Evolutionary conservation across 2,888 invertebrate genomes (phyloP), one percentile per base, ranked within the genome.

Genomic region (Rhimphoctona megacephalus): DNA sequence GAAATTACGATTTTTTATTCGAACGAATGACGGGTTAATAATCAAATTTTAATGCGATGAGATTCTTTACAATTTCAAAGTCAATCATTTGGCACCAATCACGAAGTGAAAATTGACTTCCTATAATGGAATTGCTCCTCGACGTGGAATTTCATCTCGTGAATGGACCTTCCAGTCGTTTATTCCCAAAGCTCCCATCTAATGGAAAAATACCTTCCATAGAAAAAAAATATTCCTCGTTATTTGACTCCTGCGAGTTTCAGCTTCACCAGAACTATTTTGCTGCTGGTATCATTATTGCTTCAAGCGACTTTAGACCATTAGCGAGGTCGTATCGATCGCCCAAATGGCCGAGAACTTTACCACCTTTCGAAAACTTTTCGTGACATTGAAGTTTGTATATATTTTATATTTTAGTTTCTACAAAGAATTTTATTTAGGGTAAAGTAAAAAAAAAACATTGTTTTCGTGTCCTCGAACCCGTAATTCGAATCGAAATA

Each of bases 301-400:
- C 8, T 25, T 25, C 17, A 30, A 14, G 11, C n/a, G 30, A 61
- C 61, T 61, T 61, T 61, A 36, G 49, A 25, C 61, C 11, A 57
- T 72, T 54, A 66, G 43, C 76, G 77, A 77, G 81, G 57, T 85
- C 70, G 54, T 77, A 86, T 86, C 86, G 83, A 86, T 86, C 77
- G 77, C 33, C 22, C 81, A 33, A 30, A 49, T 57, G 57, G 14
- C 67, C 80, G 69, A 39, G 39, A 70, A 72, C 67, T 54, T 69
- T 64, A 25, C 33, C 49, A n/a, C 64, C 19, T n/a, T 36, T 33
- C 39, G 73, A 36, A 46, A 85, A 49, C 64, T 82, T 72, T 79
- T 76, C 70, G 70, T 67, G 70, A 25, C 77, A 66, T 73, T 86
- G 77, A 83, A 86, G 77, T 77, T 69, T 70, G 14, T 22, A 69